These are phyloP conservation scores for Dimorphilus gyrociliatus DNA, from an alignment of 2,888 invertebrate genomes.

Conservation along the genomic window DNA sequence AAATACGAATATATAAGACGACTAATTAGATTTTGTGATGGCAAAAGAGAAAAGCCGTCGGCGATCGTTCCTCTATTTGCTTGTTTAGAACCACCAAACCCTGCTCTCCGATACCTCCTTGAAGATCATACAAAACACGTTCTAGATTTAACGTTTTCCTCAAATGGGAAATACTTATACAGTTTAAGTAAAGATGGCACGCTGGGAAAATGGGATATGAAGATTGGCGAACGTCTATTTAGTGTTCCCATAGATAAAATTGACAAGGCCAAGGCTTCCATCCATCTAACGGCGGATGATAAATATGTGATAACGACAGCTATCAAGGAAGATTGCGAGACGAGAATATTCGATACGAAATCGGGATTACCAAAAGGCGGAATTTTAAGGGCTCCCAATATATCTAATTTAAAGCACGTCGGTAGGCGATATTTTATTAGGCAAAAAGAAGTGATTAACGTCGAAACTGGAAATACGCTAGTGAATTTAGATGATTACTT, in stretches of 20 bases:
- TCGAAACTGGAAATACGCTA: constrained; percentile 8
- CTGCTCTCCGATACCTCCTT: constrained; percentile 12
- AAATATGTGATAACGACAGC: too few relatives aligned
- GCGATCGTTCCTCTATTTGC: constrained; percentile 12
- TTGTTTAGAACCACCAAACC: constrained; percentile 13
- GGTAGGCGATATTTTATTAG: too few relatives aligned
- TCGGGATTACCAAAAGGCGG: too few relatives aligned
- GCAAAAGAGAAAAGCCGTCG: constrained; percentile 58
- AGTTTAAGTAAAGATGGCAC: constrained; percentile 12
- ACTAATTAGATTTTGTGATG: constrained; percentile 68
- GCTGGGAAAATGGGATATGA: constrained; percentile 13
- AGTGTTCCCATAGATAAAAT: too few relatives aligned
- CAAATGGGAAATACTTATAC: constrained; percentile 9
- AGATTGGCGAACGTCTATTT: constrained; percentile 10
- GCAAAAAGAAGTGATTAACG: constrained; percentile 13
- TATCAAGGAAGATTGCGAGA: too few relatives aligned
- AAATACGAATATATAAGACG: constrained; percentile 56
- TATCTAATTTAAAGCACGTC: too few relatives aligned
- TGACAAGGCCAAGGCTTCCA: too few relatives aligned
- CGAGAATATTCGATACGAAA: too few relatives aligned
- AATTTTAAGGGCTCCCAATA: too few relatives aligned
- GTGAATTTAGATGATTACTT: constrained; percentile 10
- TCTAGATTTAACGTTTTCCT: constrained; percentile 11
- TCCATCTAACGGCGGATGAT: too few relatives aligned
- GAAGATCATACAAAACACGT: constrained; percentile 13